Conservation (phyloP, 1,140 invertebrate species). For the Cylas formicarius region DNA sequence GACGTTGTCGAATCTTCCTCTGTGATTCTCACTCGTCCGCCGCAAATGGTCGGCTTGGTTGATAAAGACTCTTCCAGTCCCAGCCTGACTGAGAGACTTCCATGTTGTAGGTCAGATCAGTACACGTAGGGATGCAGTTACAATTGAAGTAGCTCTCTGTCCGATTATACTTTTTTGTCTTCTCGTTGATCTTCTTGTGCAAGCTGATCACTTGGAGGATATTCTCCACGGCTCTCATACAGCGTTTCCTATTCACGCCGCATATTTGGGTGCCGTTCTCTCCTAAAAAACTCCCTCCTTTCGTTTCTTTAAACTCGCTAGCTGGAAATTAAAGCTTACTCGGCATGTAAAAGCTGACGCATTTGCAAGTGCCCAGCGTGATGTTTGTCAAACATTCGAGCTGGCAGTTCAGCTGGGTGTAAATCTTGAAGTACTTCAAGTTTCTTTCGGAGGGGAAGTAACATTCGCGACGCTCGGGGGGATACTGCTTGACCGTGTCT, state of each 20-base stretch:
- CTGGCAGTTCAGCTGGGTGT: conserved; percentile 39
- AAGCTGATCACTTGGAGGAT: conserved; percentile 9
- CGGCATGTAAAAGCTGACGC: conserved; percentile 41
- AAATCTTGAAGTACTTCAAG: conserved; percentile 43
- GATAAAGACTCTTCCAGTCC: conserved; percentile 22
- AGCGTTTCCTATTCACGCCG: conserved; percentile 30
- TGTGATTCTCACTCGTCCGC: background rate
- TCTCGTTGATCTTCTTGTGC: conserved; percentile 4
- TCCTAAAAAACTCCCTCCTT: conserved; percentile 34
- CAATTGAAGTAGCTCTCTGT: conserved; percentile 36
- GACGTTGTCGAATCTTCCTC: background rate
- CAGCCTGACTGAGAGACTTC: conserved; percentile 39
- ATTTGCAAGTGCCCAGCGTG: conserved; percentile 33
- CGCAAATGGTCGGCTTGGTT: background rate
- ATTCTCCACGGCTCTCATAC: conserved; percentile 29
- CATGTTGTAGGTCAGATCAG: conserved; percentile 37
- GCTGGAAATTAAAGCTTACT: conserved; percentile 38
- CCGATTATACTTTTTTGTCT: background rate
- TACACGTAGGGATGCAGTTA: conserved; percentile 42
- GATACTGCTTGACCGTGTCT: conserved; percentile 20
- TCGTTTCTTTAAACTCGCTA: background rate
- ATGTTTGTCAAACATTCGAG: conserved; percentile 42
- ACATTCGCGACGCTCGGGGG: conserved; percentile 22
- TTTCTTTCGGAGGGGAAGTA: conserved; percentile 51
- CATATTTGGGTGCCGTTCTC: conserved; percentile 35